A percentile compares a stretch with the other conserved stretches of the same genome.
phyloP scores from a whole-genome alignment of 2,113 vertebrate species.

The Ammodramus savannarum region DNA sequence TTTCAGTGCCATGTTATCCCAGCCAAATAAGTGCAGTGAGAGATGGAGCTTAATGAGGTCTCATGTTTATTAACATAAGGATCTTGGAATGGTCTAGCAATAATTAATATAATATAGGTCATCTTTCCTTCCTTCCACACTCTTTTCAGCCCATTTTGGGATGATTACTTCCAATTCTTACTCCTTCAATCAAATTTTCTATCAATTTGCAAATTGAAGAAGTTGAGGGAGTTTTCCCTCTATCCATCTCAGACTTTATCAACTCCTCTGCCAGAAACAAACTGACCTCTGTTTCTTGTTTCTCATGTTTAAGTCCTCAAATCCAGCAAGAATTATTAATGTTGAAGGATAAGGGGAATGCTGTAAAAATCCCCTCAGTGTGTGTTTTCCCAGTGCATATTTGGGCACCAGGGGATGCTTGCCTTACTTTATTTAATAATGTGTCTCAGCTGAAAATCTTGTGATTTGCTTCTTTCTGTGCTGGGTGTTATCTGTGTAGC shows the following conservation, averaged over 20 bases:
- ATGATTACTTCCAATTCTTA: not conserved
- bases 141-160: not conserved
- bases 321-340: not conserved
- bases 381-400: not conserved
- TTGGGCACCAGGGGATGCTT: not conserved
- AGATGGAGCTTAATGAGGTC: not conserved
- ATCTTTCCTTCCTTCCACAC: not conserved
- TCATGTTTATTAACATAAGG: not conserved
- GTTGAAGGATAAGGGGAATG: not conserved
- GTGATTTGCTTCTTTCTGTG: not conserved
- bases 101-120: not conserved
- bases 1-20: not conserved
- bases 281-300: not conserved
- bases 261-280: not conserved
- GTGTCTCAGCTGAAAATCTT: not conserved
- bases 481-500: not conserved
- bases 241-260: not conserved
- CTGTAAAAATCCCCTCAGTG: not conserved
- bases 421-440: not conserved
- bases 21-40: not conserved
- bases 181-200: not conserved
- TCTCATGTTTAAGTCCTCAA: not conserved
- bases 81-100: not conserved
- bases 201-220: not conserved
- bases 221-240: not conserved